Conservation (phyloP, 2,888 invertebrate species). For the Melanostoma mellinum region DNA sequence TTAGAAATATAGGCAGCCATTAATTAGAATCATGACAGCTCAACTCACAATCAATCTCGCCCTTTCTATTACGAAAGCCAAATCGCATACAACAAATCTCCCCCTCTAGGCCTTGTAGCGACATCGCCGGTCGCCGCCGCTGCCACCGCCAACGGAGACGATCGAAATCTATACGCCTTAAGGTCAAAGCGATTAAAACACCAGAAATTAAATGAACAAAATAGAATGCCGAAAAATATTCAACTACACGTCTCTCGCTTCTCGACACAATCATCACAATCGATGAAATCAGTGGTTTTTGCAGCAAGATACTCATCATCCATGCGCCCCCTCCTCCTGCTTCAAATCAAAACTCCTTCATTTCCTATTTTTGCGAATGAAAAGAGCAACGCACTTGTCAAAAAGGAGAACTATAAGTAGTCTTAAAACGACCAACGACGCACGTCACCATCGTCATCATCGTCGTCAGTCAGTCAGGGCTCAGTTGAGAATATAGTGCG, state of each 20-base stretch:
- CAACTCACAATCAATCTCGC: slow-evolving; percentile 21
- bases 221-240: slow-evolving; percentile 7
- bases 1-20: slow-evolving; percentile 25
- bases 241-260: slow-evolving; percentile 11
- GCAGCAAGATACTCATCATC: slow-evolving; percentile 44
- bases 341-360: slow-evolving; percentile 43
- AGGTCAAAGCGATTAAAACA: slow-evolving; percentile 62
- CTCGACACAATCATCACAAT: slow-evolving; percentile 37
- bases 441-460: slow-evolving; percentile 36
- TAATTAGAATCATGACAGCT: slow-evolving; percentile 36
- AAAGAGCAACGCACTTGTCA: slow-evolving; percentile 71
- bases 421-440: slow-evolving; percentile 50
- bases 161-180: slow-evolving; percentile 48
- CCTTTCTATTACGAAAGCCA: slow-evolving; percentile 42
- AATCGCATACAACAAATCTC: slow-evolving; percentile 61
- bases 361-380: slow-evolving; percentile 48
- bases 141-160: neutral
- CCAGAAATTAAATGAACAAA: slow-evolving; percentile 43
- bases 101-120: slow-evolving; percentile 7
- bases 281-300: slow-evolving; percentile 58
- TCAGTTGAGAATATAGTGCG: slow-evolving; percentile 20
- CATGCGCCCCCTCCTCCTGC: slow-evolving; percentile 2
- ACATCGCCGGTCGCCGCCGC: too few relatives aligned
- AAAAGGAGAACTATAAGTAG: slow-evolving; percentile 39
- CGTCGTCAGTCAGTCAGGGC: slow-evolving; percentile 2